Base-by-base conservation (phyloP, 2,888 invertebrate genomes). In the Tinea pellionella region DNA sequence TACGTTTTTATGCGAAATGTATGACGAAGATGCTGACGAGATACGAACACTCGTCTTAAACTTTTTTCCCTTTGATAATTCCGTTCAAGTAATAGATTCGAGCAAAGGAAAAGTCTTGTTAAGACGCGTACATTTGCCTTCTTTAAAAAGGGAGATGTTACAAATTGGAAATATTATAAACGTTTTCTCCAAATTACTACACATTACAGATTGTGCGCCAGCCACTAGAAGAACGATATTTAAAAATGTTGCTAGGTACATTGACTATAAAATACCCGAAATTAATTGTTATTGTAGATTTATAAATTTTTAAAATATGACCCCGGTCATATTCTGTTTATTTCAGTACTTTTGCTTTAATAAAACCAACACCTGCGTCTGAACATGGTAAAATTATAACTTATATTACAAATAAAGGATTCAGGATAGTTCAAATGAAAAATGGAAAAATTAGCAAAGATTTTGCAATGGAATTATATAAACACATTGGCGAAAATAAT, bases 1-100 rank as follows among this genome's bases (percentile, higher is more conserved):
- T 61, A 80, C 85, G 32, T 94, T 94, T 75, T 70, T 91, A 53
- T 94, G 93, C 24, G 95, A 96, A 80, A 97, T 96, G 96, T 95
- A 91, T 73, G 96, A 96, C 70, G 90, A 91, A 66, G 91, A 93
- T 63, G 90, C 93, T 0, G 91, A 91, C 19, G 83, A 92, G 59
- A 81, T 92, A 3, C 89, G 92, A 64, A 90, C 91, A 65, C 93
- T 95, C 72, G 80, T 90, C 62, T 80, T 97, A 51, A 90, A 92
- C 65, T 97, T 91, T 75, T 95, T 90, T 72, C 92, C 93, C 0
- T 89, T 88, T 60, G 96, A 96, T 74, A 91, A 91, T 68, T 92
- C 94, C 0, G 88, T 96, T 30, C 96, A 96, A 89, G 89, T 97
- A 79, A 89, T 89, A 66, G 90, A 93, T 67, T 67, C 89, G 7